Evolutionary conservation across 1,140 invertebrate genomes (phyloP).

Genomic region (Adelges cooleyi): DNA sequence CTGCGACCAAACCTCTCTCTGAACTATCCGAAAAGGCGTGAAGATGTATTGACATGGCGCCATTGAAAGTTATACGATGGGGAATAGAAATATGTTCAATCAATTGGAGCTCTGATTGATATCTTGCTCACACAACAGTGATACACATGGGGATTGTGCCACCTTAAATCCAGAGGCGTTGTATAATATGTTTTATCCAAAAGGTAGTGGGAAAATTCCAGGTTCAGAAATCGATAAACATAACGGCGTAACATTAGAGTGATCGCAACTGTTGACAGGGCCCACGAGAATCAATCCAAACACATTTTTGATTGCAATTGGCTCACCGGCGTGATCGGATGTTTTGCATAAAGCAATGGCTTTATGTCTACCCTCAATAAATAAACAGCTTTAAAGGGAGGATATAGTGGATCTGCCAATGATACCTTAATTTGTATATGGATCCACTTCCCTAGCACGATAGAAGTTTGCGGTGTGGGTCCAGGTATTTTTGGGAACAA

Average conservation of each 20-base stretch:
- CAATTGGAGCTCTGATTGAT: neutral
- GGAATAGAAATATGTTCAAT: too few relatives aligned
- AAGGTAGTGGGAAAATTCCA: too few relatives aligned
- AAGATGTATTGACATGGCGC: too few relatives aligned
- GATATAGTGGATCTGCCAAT: neutral
- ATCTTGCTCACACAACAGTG: conserved; percentile 31
- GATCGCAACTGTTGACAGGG: neutral
- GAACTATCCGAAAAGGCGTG: too few relatives aligned
- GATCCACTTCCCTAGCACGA: neutral
- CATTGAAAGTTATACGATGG: too few relatives aligned
- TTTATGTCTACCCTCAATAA: too few relatives aligned
- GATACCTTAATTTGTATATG: neutral
- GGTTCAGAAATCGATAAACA: neutral
- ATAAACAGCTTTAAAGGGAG: neutral
- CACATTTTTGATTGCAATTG: conserved; percentile 67
- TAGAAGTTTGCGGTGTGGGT: too few relatives aligned
- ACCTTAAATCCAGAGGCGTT: too few relatives aligned
- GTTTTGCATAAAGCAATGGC: conserved; percentile 54
- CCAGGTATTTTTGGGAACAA: too few relatives aligned
- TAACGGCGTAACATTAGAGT: neutral
- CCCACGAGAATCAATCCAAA: neutral
- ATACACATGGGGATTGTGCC: conserved; percentile 34
- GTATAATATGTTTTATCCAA: too few relatives aligned
- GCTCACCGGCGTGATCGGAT: conserved; percentile 65
- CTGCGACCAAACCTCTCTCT: too few relatives aligned